These are phyloP conservation scores for Anoncus sp. DNA, from an alignment of 2,888 invertebrate genomes.

Conservation along the genomic window DNA sequence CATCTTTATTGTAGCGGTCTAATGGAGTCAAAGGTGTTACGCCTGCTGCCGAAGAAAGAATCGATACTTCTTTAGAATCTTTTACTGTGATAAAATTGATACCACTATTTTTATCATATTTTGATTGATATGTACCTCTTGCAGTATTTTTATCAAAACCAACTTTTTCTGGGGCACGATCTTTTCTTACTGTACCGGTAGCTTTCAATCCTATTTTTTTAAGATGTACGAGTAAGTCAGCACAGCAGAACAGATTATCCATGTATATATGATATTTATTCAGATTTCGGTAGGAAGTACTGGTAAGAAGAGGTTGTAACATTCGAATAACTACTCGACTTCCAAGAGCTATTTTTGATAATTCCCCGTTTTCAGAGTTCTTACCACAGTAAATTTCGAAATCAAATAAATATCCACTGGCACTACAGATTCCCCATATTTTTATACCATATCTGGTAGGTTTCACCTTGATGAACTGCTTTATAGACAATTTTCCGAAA, in stretches of 20 bases:
- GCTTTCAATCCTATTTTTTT: constrained; percentile 57
- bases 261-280: constrained; percentile 58
- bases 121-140: constrained; percentile 56
- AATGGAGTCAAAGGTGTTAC: constrained; percentile 49
- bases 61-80: constrained; percentile 62
- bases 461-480: constrained; percentile 65
- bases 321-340: constrained; percentile 61
- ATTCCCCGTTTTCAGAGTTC: constrained; percentile 44
- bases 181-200: constrained; percentile 56
- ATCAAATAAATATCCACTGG: constrained; percentile 60
- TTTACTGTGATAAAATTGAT: constrained; percentile 56
- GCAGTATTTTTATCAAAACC: constrained; percentile 55
- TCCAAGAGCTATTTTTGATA: constrained; percentile 60
- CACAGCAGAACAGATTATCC: constrained; percentile 58
- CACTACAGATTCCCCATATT: constrained; percentile 62
- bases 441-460: constrained; percentile 63
- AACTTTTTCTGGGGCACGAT: constrained; percentile 56
- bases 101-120: constrained; percentile 59
- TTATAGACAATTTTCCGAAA: constrained; percentile 54
- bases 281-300: constrained; percentile 52
- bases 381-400: constrained; percentile 64
- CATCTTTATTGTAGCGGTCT: constrained; percentile 3
- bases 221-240: constrained; percentile 62
- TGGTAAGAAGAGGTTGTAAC: constrained; percentile 53
- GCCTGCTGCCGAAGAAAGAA: constrained; percentile 55